Evolutionary conservation across 1,140 invertebrate species (phyloP), one percentile per base, ranked within the genome.

Genomic region (Drosophila serrata): DNA sequence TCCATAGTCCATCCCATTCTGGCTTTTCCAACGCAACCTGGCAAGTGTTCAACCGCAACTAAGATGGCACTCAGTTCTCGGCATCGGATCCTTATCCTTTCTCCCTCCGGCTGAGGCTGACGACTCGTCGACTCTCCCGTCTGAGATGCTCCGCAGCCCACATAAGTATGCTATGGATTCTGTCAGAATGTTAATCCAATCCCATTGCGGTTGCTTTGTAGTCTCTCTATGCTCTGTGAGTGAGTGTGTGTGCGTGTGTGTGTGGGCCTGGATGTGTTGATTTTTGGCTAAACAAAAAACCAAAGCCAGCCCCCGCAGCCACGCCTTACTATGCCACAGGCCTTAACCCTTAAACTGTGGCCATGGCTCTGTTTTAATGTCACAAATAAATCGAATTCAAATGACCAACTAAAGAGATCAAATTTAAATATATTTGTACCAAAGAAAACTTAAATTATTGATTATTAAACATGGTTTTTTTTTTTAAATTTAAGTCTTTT

Each of bases 181-280:
- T 67, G 57, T 35, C 55, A 40, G 79, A 81, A 84, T 88, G 81
- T 90, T 88, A 88, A 88, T 90, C 77, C 86, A 88, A 88, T 88
- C 85, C 77, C 77, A 88, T 68, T 88, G 84, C 85, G 84, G 84
- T 88, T 75, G 82, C 87, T 88, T 88, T 88, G 85, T 88, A 80
- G 84, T 84, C 46, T 45, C 42, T 37, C 29, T 33, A 45, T 19
- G 62, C 11, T n/a, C n/a, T n/a, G 11, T 29, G 31, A 51, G 17
- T 37, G 22, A 49, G 49, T 43, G 33, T 56, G 49, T 43, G 39
- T 29, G 37, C 31, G 27, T 43, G 49, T 43, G 39, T 57, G 53
- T 46, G 42, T 33, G 40, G 13, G 15, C 22, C 17, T 29, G 51
- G 73, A 86, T 85, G 82, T 85, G 82, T 85, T 84, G 77, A 85